Evolutionary conservation across 2,113 vertebrate genomes (phyloP).

Genomic region (Tragelaphus scriptus): DNA sequence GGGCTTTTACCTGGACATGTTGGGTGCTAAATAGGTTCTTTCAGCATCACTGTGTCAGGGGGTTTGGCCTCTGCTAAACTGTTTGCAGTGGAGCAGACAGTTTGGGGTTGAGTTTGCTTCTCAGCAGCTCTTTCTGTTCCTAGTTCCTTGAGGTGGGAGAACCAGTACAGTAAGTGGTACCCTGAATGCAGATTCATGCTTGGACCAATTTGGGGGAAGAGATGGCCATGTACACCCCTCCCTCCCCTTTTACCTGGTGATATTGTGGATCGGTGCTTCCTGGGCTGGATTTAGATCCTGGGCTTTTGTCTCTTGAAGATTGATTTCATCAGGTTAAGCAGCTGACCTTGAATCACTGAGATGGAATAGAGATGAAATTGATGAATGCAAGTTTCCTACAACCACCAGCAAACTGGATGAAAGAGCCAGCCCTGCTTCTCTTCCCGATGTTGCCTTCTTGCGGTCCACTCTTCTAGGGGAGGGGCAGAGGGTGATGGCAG

Average conservation of each 20-base stretch:
- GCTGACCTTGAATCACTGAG: not conserved
- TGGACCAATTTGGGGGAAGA: fast-evolving
- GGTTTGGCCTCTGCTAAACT: not conserved
- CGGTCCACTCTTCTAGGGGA: fast-evolving
- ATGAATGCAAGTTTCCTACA: too few relatives aligned
- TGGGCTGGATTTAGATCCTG: not conserved
- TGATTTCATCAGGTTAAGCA: not conserved
- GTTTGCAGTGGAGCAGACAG: not conserved
- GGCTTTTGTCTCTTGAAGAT: not conserved
- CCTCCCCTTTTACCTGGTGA: not conserved
- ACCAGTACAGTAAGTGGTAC: fast-evolving
- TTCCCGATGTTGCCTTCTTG: fast-evolving
- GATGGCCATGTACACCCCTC: fast-evolving
- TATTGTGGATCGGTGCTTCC: not conserved
- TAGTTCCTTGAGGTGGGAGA: fast-evolving
- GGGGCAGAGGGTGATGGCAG: not conserved
- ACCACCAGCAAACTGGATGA: fast-evolving
- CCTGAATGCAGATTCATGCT: fast-evolving
- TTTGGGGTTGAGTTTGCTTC: not conserved
- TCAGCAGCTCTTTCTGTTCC: not conserved
- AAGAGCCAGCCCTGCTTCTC: too few relatives aligned
- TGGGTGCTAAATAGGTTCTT: not conserved
- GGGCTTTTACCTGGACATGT: not conserved
- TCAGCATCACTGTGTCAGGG: not conserved
- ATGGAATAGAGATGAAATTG: too few relatives aligned